Evolutionary conservation across 2,888 invertebrate species (phyloP), one percentile per base, ranked within the genome.

Genomic region (Drosophila seclusa): DNA sequence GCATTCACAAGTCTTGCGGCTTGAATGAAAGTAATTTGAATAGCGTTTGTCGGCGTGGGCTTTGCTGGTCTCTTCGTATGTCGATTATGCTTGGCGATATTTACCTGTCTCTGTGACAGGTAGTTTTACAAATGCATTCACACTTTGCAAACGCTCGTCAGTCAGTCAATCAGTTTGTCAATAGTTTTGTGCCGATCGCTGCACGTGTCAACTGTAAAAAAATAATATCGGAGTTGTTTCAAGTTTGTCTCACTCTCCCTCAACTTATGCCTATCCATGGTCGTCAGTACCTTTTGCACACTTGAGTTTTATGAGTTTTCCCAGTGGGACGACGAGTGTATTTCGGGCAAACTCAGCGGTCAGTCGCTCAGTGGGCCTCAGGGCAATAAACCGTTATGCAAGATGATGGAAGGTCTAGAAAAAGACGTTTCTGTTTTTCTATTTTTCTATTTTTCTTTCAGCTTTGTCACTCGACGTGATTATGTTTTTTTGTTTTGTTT

Each of bases 21-120:
- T 73, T 82, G 74, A 82, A 84, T 83, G 83, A 82, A 83, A 84
- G 84, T 84, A 75, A 79, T 83, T 84, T 84, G 83, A 83, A 82
- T 82, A 83, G 63, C 58, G 69, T 78, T 83, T 73, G 75, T 69
- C 80, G 72, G 76, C 76, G 75, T 78, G 64, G 71, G 71, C 36
- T 60, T 38, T 60, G 68, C 45, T 49, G 34, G 21, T 54, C 55
- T 61, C 24, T 18, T 54, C 34, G 27, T 45, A 45, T 45, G 21
- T 54, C 60, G 55, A 27, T 24, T 54, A 24, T 54, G 53, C 24
- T 36, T 16, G 24, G 2, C 40, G 53, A 36, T 68, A 63, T 74
- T 74, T 74, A 74, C 75, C 79, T 79, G 68, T 31, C 66, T 63
- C 38, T 55, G 58, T 58, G 75, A 75, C 80, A 79, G 80, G 80